A percentile compares a stretch with the other conserved stretches of the same genome.
Evolutionary conservation across 2,113 vertebrate genomes (phyloP).

Genomic region (Alexandromys fortis): DNA sequence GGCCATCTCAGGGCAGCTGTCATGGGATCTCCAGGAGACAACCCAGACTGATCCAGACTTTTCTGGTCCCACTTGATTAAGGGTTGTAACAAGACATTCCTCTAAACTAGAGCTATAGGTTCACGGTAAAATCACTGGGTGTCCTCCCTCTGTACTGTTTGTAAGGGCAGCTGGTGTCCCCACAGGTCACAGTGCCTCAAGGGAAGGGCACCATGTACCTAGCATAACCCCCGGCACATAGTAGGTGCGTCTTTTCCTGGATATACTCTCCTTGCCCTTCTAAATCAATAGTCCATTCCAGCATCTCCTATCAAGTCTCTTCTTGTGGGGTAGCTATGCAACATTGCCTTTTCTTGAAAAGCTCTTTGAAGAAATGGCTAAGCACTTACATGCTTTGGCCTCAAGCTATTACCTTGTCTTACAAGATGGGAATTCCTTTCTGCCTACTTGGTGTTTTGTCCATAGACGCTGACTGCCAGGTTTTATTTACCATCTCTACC

Average conservation of each 20-base stretch:
- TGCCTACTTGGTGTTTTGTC: conserved; percentile 68
- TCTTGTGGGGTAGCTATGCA: background rate
- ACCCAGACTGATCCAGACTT: background rate
- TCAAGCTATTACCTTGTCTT: conserved; percentile 57
- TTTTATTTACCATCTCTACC: conserved; percentile 55
- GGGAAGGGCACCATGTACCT: background rate
- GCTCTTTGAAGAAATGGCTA: conserved; percentile 60
- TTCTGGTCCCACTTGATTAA: background rate
- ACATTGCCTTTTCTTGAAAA: conserved; percentile 53
- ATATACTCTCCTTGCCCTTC: background rate
- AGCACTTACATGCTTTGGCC: conserved; percentile 1
- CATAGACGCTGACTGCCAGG: conserved; percentile 56
- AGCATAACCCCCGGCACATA: background rate
- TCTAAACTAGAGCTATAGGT: background rate
- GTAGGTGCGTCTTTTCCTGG: background rate
- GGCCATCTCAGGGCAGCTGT: background rate
- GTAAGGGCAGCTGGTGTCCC: background rate
- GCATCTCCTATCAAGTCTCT: conserved; percentile 18
- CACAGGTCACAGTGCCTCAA: background rate
- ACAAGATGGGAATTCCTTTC: conserved; percentile 75
- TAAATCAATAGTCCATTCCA: background rate
- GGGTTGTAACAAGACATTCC: background rate
- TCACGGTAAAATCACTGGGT: background rate
- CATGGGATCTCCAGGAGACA: background rate
- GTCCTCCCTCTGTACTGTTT: background rate